Evolutionary conservation across 2,888 invertebrate species (phyloP), one percentile per base, ranked within the genome.

Genomic region (Ferrisia virgata): DNA sequence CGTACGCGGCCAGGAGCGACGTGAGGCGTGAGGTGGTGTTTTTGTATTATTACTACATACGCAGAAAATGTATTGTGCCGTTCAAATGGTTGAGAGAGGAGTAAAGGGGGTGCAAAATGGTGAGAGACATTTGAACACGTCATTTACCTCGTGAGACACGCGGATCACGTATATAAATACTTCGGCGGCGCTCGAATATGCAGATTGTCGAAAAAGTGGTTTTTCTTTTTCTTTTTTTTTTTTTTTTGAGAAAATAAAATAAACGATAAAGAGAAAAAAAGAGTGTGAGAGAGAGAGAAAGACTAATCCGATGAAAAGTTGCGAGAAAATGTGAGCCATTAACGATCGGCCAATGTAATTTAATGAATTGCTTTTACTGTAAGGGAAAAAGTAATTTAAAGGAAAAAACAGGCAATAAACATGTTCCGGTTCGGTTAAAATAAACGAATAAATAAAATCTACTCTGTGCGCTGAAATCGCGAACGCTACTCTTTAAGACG

Each of bases 241-340:
- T n/a, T n/a, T n/a, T n/a, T n/a, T 15, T n/a, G 6, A 53, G 5
- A 53, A 53, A 53, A 3, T n/a, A n/a, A n/a, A n/a, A n/a, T n/a
- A n/a, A n/a, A n/a, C n/a, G n/a, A n/a, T n/a, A n/a, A n/a, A n/a
- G 18, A 18, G 22, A 58, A 58, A 58, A 43, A 43, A 43, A 43
- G 15, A 11, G 15, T 43, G 36, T n/a, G n/a, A n/a, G n/a, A n/a
- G 8, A 47, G 6, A 47, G 2, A 18, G 31, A 64, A 64, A 9
- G 1, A n/a, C n/a, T 72, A 72, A 72, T 72, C 72, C 72, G 72
- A 72, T 81, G 39, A 81, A 53, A 58, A 81, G 81, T 81, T 81
- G 58, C 31, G 81, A 64, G 81, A 58, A 64, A 81, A 81, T 81
- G 43, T 33, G 33, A 64, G 25, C 47, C 64, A 47, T 81, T 81